A percentile compares a stretch with the other conserved stretches of the same genome.
Conservation (phyloP, 2,888 invertebrate species). For the Hartigia nigra region DNA sequence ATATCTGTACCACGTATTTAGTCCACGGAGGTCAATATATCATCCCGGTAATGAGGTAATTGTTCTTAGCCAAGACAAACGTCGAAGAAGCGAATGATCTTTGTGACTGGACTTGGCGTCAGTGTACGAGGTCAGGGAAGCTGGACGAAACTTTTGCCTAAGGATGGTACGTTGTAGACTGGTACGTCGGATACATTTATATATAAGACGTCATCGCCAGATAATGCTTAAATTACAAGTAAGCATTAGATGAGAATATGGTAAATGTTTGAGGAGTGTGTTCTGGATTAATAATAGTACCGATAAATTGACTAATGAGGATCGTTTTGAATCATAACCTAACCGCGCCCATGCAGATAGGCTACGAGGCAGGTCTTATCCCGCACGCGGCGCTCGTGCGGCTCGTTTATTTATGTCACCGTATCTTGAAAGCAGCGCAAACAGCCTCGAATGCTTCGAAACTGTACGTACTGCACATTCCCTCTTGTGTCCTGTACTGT, state of each 20-base stretch:
- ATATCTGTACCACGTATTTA: constrained; percentile 40
- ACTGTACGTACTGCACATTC: not conserved
- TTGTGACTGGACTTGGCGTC: not conserved
- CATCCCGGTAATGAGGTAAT: not conserved
- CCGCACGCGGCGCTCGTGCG: not conserved
- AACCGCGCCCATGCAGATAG: not conserved
- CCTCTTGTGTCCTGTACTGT: not conserved
- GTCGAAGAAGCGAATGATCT: not conserved
- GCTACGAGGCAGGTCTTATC: not conserved
- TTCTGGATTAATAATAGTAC: not conserved
- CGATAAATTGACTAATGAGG: not conserved
- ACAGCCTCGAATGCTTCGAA: not conserved
- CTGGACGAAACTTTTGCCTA: not conserved
- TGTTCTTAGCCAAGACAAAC: not conserved
- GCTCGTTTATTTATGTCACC: not conserved
- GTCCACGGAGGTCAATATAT: constrained; percentile 38
- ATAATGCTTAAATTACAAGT: not conserved
- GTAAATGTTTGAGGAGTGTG: not conserved
- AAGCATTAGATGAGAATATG: not conserved
- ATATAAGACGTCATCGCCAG: not conserved
- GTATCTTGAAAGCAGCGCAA: not conserved
- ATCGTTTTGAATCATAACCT: not conserved
- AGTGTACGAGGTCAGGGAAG: not conserved
- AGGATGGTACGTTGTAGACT: too few relatives aligned
- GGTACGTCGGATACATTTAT: not conserved